These are phyloP conservation scores for Psettodes erumei DNA, from an alignment of 2,113 vertebrate species.

Conservation along the genomic window DNA sequence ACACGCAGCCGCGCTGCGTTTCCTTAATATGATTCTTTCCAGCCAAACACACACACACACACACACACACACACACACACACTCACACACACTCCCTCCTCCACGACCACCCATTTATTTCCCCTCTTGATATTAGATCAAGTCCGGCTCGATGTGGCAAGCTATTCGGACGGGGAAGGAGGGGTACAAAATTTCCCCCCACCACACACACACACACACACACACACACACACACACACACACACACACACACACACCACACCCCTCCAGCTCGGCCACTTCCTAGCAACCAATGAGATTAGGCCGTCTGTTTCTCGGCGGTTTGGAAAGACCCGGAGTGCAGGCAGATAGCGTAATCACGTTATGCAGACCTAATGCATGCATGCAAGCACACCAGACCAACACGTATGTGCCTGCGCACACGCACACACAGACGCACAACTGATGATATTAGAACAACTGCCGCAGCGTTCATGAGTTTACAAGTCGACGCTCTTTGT, in stretches of 20 bases:
- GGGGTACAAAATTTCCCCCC: conserved; percentile 56
- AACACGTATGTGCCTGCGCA: conserved; percentile 38
- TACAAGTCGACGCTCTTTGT: too few species aligned
- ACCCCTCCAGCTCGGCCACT: conserved; percentile 61
- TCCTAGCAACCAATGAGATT: conserved; percentile 80
- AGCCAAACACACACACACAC: conserved; percentile 52
- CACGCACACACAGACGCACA: conserved; percentile 6
- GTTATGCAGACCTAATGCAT: conserved; percentile 67
- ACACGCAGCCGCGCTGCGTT: conserved; percentile 32
- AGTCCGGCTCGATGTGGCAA: conserved; percentile 58
- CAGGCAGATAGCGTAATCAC: conserved; percentile 69
- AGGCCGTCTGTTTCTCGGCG: conserved; percentile 65
- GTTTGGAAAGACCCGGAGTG: conserved; percentile 62
- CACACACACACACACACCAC: too few species aligned
- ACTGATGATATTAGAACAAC: too few species aligned
- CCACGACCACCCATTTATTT: conserved; percentile 50
- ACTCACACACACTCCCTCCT: neutral
- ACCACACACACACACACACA: too few species aligned
- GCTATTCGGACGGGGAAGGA: conserved; percentile 67
- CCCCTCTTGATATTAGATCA: conserved; percentile 67
- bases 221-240: too few species aligned
- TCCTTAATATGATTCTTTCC: conserved; percentile 64
- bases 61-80: conserved; percentile 23
- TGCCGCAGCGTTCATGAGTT: too few species aligned
- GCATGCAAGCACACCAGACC: conserved; percentile 53